Evolutionary conservation across 2,888 invertebrate genomes (phyloP).

Genomic region (Falcaria lacertinaria): DNA sequence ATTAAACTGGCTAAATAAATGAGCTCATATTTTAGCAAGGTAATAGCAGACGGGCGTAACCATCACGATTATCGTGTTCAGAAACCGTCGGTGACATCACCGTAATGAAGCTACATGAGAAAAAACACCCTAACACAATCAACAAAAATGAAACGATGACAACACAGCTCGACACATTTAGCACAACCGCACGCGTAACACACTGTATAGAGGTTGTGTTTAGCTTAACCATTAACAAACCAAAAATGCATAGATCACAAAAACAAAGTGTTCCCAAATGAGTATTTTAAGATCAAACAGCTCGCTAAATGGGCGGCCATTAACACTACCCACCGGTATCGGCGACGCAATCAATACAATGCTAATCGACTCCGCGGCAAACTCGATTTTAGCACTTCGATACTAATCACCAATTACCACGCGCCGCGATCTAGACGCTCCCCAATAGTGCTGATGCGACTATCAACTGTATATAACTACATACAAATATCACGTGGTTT

Average conservation of each 20-base stretch:
- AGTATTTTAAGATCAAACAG: constrained; percentile 62
- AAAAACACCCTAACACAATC: constrained; percentile 53
- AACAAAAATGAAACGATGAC: constrained; percentile 61
- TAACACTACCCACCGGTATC: constrained; percentile 61
- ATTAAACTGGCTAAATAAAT: constrained; percentile 51
- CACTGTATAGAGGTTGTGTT: constrained; percentile 39
- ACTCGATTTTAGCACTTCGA: constrained; percentile 66
- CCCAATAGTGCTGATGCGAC: constrained; percentile 22
- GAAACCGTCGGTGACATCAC: constrained; percentile 66
- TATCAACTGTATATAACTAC: constrained; percentile 1
- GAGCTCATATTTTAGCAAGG: constrained; percentile 61
- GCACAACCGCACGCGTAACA: constrained; percentile 53
- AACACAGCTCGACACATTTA: constrained; percentile 51
- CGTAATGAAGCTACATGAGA: constrained; percentile 51
- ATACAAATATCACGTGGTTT: background rate
- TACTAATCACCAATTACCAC: constrained; percentile 68
- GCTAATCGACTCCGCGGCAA: constrained; percentile 55
- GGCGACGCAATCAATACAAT: constrained; percentile 55
- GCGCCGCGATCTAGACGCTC: constrained; percentile 43
- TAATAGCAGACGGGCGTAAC: constrained; percentile 58
- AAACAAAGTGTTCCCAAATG: constrained; percentile 63
- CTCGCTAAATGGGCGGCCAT: constrained; percentile 55
- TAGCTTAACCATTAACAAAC: constrained; percentile 51
- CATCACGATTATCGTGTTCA: constrained; percentile 65
- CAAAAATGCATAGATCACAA: constrained; percentile 62